A percentile compares a stretch with the other conserved stretches of the same genome.
These are phyloP conservation scores for Perodicticus potto DNA, from an alignment of 2,797 vertebrate species.

Conservation along the genomic window DNA sequence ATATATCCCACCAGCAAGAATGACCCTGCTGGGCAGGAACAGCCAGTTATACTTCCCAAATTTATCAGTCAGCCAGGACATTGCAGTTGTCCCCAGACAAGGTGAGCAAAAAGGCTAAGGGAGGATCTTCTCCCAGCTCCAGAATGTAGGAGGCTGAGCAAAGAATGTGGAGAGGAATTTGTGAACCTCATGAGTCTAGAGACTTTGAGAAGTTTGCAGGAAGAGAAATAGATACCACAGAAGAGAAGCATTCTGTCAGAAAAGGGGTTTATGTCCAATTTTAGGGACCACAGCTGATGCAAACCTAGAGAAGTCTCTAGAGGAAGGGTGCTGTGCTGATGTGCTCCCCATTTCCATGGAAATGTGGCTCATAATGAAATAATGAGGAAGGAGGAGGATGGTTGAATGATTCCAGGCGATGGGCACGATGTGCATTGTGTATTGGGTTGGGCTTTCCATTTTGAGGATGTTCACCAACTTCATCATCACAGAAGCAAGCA, in stretches of 20 bases:
- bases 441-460: background rate
- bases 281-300: background rate
- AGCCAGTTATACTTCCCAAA: background rate
- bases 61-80: background rate
- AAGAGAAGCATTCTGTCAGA: background rate
- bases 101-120: background rate
- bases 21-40: background rate
- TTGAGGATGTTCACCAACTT: background rate
- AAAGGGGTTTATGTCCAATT: background rate
- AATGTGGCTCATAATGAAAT: background rate
- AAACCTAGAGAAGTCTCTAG: background rate
- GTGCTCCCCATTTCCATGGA: background rate
- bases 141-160: background rate
- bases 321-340: background rate
- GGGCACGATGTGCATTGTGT: rapidly evolving
- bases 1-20: background rate
- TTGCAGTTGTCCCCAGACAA: background rate
- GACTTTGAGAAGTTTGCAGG: background rate
- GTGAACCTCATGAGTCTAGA: background rate
- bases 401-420: background rate
- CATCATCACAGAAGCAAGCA: background rate
- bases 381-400: background rate
- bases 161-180: background rate
- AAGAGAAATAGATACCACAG: background rate
- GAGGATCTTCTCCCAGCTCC: background rate